Evolutionary conservation across 2,113 vertebrate species (phyloP).

Genomic region (Clarias gariepinus): DNA sequence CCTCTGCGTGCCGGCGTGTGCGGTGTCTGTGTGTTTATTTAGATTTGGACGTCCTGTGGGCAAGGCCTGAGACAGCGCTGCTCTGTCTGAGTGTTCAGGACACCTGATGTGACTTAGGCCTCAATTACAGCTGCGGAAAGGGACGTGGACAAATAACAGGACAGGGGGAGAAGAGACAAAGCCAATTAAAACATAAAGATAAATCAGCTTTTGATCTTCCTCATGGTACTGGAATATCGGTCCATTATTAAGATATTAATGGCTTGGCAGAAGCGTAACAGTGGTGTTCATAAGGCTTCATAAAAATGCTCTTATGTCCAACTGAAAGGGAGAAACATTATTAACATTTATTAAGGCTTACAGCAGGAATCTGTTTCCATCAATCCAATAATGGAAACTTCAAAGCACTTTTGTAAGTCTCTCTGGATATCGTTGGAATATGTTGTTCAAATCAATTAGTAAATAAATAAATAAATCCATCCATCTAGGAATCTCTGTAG

Average conservation of each 20-base stretch:
- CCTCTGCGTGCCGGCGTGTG: conserved; percentile 23
- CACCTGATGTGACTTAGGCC: conserved; percentile 69
- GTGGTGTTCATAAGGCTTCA: not conserved
- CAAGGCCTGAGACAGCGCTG: conserved; percentile 65
- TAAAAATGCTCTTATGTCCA: not conserved
- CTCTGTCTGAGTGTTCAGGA: conserved; percentile 62
- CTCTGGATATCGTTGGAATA: not conserved
- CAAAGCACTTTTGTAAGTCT: no score
- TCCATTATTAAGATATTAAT: not conserved
- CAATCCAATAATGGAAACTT: no score
- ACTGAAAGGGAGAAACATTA: not conserved
- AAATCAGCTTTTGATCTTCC: conserved; percentile 41
- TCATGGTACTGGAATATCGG: conserved; percentile 8
- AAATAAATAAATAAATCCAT: not conserved
- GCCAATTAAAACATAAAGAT: conserved; percentile 49
- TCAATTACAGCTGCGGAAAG: conserved; percentile 61
- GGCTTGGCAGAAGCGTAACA: not conserved
- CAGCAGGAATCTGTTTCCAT: not conserved
- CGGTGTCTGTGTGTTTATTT: conserved; percentile 68
- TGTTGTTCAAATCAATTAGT: not conserved
- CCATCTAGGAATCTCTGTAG: no score
- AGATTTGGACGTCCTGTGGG: conserved; percentile 71
- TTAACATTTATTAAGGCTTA: not conserved
- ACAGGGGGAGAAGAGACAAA: conserved; percentile 19
- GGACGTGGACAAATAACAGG: conserved; percentile 46